Percentiles rank a stretch among this genome's conserved stretches.
Evolutionary conservation across 1,140 invertebrate genomes (phyloP).

Genomic region (Teleopsis dalmanni): DNA sequence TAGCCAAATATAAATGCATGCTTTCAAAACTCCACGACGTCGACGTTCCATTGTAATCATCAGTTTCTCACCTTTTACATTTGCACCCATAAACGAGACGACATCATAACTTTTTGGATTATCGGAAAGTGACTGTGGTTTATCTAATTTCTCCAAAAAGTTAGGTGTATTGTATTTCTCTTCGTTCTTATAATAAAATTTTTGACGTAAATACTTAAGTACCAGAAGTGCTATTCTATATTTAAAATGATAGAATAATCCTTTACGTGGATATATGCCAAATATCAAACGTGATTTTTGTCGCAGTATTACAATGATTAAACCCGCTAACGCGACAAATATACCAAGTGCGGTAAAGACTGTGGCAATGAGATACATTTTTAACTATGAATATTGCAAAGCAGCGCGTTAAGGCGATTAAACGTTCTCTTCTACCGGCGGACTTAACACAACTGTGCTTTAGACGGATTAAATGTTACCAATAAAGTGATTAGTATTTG

Average conservation of each 20-base stretch:
- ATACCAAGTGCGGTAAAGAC: not conserved
- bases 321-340: slow-evolving; percentile 11
- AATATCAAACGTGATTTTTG: slow-evolving; percentile 30
- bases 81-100: slow-evolving; percentile 36
- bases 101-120: slow-evolving; percentile 39
- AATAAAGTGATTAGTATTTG: too few relatives aligned
- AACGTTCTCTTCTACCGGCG: too few relatives aligned
- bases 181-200: slow-evolving; percentile 27
- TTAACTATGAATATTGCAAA: too few relatives aligned
- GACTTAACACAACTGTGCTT: too few relatives aligned
- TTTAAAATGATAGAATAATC: slow-evolving; percentile 29
- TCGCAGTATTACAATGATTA: slow-evolving; percentile 18
- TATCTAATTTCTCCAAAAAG: slow-evolving; percentile 25
- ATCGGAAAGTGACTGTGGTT: slow-evolving; percentile 21
- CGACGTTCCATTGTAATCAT: slow-evolving; percentile 30
- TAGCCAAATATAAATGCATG: slow-evolving; percentile 30
- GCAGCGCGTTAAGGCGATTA: too few relatives aligned
- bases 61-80: slow-evolving; percentile 23
- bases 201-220: slow-evolving; percentile 25
- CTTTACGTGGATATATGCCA: slow-evolving; percentile 35
- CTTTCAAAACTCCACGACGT: slow-evolving; percentile 27
- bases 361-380: slow-evolving; percentile 3
- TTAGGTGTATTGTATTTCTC: slow-evolving; percentile 17
- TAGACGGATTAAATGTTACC: too few relatives aligned
- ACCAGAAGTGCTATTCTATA: slow-evolving; percentile 27